Evolutionary conservation across 2,797 vertebrate species (phyloP).

Genomic region (Muscicapa striata): DNA sequence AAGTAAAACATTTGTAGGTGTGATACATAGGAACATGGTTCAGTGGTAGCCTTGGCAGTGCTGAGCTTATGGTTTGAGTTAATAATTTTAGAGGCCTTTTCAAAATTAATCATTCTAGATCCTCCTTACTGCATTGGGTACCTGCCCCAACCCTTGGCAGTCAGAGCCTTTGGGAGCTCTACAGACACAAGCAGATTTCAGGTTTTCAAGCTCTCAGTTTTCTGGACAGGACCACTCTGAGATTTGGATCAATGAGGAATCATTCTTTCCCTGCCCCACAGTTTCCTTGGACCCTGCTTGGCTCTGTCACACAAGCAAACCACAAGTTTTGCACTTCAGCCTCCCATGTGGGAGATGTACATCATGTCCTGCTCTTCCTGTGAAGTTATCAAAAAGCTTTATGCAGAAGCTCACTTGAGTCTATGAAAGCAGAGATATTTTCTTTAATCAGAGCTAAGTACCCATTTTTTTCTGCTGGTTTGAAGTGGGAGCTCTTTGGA

Average conservation of each 20-base stretch:
- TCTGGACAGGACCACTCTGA: too few relatives aligned
- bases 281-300: neutral
- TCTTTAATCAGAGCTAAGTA: neutral
- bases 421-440: neutral
- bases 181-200: neutral
- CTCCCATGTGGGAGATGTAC: neutral
- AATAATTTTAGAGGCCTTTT: neutral
- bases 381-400: neutral
- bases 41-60: neutral
- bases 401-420: neutral
- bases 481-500: neutral
- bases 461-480: neutral
- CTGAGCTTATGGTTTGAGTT: neutral
- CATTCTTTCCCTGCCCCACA: neutral
- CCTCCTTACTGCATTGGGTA: too few relatives aligned
- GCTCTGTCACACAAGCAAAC: neutral
- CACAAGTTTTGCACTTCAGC: neutral
- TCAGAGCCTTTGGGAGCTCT: neutral
- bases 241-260: neutral
- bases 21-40: neutral
- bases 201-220: neutral
- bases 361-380: neutral
- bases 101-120: too few relatives aligned
- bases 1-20: accelerated
- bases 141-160: too few relatives aligned